Base-by-base conservation (phyloP, 2,888 invertebrate genomes). In the Horisme vitalbata region DNA sequence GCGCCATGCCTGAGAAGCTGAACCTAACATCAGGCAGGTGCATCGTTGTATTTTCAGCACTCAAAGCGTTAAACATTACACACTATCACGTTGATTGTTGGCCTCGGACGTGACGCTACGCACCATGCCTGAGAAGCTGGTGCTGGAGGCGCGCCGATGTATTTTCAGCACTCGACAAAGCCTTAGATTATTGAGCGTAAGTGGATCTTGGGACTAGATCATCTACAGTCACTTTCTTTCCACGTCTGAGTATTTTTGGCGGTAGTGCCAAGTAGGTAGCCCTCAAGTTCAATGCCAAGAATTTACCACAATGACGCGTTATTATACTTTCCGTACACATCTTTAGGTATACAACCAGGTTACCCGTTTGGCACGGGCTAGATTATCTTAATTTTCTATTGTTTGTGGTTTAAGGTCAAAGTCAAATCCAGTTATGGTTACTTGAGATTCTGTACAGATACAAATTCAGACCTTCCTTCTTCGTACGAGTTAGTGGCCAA, bases 201-300 rank as follows among this genome's bases (percentile, higher is more conserved):
- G n/a, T n/a, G n/a, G n/a, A n/a, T 27, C 27, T 6, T 12, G 27
- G 6, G 12, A 8, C 13, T 7, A 13, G 5, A 8, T 28, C 8
- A 13, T 14, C 28, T 13, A 13, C 13, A 28, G 11, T 9, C 11
- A 6, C 13, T 8, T 10, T 4, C 18, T 18, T 2, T 18, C 6
- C 13, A 14, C 12, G 41, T 24, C 39, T 45, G 39, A 35, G 18
- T 34, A 3, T 18, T 30, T 79, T 88, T 87, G 85, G 86, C 82
- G 38, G 37, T 52, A 52, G 47, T 28, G 85, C 87, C 86, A 87
- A 87, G 74, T 85, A 65, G 83, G 81, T 61, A 47, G 45, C 55
- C 32, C 55, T 65, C 82, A 83, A 83, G 83, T 81, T 83, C 83
- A 84, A 75, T 86, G 87, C 87, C 87, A 87, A 87, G 82, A 82